A percentile compares a stretch with the other conserved stretches of the same genome.
Conservation (phyloP, 2,113 vertebrate species). For the Gymnorhina tibicen region DNA sequence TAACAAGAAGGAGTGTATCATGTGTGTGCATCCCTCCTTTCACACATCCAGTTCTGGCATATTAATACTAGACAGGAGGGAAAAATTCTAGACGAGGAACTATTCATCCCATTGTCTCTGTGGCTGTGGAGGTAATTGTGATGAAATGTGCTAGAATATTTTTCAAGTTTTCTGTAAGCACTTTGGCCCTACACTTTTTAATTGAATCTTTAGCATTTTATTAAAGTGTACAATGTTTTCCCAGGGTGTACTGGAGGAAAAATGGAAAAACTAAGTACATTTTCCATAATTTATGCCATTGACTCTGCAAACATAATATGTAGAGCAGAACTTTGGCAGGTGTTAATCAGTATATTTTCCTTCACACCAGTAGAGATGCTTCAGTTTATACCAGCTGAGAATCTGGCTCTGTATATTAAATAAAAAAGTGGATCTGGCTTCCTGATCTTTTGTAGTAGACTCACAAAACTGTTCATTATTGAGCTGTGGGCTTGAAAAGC, state of each 20-base stretch:
- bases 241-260: not conserved
- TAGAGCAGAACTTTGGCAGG: conserved; percentile 52
- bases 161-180: not conserved
- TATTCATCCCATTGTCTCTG: not conserved
- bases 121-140: not conserved
- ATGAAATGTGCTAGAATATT: not conserved
- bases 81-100: not conserved
- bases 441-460: conserved; percentile 48
- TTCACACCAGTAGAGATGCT: not conserved
- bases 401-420: conserved; percentile 24
- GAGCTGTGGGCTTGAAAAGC: conserved; percentile 40
- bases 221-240: not conserved
- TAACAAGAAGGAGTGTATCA: fast-evolving
- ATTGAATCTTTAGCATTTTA: conserved; percentile 13
- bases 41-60: not conserved
- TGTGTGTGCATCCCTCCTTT: not conserved
- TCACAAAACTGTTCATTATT: conserved; percentile 3
- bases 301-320: conserved; percentile 37
- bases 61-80: not conserved
- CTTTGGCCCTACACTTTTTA: not conserved
- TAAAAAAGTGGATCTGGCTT: conserved; percentile 14
- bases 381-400: conserved; percentile 43
- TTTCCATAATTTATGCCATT: conserved; percentile 50
- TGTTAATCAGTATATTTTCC: conserved; percentile 54
- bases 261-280: conserved; percentile 30